A percentile compares a stretch with the other conserved stretches of the same genome.
Evolutionary conservation across 2,797 vertebrate species (phyloP).

Genomic region (Rhynchotus rufescens): DNA sequence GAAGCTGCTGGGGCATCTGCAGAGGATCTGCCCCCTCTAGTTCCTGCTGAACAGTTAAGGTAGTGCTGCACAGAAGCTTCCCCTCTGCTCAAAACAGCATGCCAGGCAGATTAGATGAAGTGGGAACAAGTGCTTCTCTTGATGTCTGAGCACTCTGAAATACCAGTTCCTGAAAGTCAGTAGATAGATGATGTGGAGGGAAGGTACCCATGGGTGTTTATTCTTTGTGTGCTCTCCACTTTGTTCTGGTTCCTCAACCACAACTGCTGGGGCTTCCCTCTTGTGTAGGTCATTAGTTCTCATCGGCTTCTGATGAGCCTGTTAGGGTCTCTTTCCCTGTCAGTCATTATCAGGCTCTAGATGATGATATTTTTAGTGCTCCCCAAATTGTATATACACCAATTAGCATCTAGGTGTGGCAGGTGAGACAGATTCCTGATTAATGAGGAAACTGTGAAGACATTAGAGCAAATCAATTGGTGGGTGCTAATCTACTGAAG

Average conservation of each 20-base stretch:
- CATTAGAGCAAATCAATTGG: not conserved
- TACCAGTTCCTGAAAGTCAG: constrained; percentile 12
- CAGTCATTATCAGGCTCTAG: not conserved
- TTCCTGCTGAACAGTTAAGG: not conserved
- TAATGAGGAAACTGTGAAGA: not conserved
- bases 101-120: not conserved
- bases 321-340: not conserved
- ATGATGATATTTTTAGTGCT: not conserved
- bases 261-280: not conserved
- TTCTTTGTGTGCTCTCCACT: not conserved
- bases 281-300: not conserved
- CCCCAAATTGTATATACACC: not conserved
- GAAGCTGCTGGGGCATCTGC: not conserved
- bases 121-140: not conserved
- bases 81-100: not conserved
- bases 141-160: not conserved
- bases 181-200: not conserved
- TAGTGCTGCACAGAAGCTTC: not conserved
- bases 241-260: not conserved
- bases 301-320: not conserved
- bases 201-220: not conserved
- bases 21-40: not conserved
- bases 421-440: not conserved
- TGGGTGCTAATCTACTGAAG: not conserved
- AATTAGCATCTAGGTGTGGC: not conserved